A percentile compares a stretch with the other conserved stretches of the same genome.
phyloP scores from a whole-genome alignment of 1,140 invertebrate species.

The Metopolophium dirhodum region DNA sequence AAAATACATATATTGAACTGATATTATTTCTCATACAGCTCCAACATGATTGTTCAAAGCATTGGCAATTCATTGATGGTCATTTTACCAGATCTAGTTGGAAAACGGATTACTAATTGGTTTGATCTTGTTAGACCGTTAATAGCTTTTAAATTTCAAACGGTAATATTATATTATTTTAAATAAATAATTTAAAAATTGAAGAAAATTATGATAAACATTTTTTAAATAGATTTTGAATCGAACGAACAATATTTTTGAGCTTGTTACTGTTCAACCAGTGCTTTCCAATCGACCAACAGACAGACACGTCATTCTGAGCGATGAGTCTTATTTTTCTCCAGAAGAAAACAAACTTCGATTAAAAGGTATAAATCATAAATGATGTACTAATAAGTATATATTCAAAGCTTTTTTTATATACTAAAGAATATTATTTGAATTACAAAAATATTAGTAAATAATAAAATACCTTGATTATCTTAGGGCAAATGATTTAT shows the following conservation, averaged over 20 bases:
- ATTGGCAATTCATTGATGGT: conserved; percentile 92
- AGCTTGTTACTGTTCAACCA: conserved; percentile 85
- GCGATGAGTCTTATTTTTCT: conserved; percentile 70
- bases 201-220: neutral
- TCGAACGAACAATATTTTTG: conserved; percentile 95
- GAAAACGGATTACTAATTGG: conserved; percentile 87
- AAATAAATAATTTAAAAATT: neutral
- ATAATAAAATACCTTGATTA: neutral
- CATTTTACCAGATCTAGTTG: conserved; percentile 83
- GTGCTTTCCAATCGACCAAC: conserved; percentile 73
- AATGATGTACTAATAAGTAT: neutral
- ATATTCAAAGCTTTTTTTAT: neutral
- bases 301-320: conserved; percentile 68
- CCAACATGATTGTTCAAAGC: conserved; percentile 86
- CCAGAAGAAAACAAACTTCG: conserved; percentile 75
- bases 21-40: conserved; percentile 67
- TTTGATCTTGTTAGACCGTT: conserved; percentile 90
- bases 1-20: neutral
- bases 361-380: conserved; percentile 78
- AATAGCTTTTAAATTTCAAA: conserved; percentile 92
- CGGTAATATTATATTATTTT: conserved; percentile 74
- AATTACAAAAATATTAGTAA: neutral
- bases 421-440: neutral
- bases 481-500: conserved; percentile 94
- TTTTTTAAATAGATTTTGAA: conserved; percentile 77